phyloP scores from a whole-genome alignment of 2,888 invertebrate species.

The Zeuzera pyrina region DNA sequence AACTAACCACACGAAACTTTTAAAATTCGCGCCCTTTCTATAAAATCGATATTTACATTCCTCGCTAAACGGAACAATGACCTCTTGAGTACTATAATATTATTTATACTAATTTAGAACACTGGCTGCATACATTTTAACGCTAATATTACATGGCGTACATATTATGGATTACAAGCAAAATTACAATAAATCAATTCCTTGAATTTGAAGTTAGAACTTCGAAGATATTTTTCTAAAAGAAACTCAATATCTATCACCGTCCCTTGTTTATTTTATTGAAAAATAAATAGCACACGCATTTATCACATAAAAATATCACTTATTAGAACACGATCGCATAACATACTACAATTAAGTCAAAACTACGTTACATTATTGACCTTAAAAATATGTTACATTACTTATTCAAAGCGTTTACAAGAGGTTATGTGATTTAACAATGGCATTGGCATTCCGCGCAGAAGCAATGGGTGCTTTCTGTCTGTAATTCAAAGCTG shows the following conservation, averaged over 20 bases:
- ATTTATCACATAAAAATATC: too few species aligned
- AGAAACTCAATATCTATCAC: background rate
- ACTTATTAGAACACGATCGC: too few species aligned
- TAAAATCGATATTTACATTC: conserved; percentile 57
- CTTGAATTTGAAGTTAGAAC: background rate
- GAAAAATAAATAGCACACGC: too few species aligned
- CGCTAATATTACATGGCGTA: too few species aligned
- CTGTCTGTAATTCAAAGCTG: too few species aligned
- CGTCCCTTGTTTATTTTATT: conserved; percentile 4
- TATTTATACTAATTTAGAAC: conserved; percentile 1
- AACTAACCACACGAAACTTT: conserved; percentile 23
- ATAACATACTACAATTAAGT: too few species aligned
- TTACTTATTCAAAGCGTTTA: conserved; percentile 29
- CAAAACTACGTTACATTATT: too few species aligned
- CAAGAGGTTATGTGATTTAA: conserved; percentile 48
- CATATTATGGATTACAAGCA: too few species aligned
- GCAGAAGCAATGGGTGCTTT: conserved; percentile 43
- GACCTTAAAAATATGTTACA: conserved; percentile 22
- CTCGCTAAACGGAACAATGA: conserved; percentile 46
- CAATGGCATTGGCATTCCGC: conserved; percentile 47
- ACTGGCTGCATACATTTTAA: conserved; percentile 6
- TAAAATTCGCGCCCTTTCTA: conserved; percentile 47
- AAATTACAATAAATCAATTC: background rate
- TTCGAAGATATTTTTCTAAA: background rate
- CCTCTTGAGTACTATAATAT: too few species aligned